Conservation (phyloP, 2,888 invertebrate species). For the Campoletis raptor region DNA sequence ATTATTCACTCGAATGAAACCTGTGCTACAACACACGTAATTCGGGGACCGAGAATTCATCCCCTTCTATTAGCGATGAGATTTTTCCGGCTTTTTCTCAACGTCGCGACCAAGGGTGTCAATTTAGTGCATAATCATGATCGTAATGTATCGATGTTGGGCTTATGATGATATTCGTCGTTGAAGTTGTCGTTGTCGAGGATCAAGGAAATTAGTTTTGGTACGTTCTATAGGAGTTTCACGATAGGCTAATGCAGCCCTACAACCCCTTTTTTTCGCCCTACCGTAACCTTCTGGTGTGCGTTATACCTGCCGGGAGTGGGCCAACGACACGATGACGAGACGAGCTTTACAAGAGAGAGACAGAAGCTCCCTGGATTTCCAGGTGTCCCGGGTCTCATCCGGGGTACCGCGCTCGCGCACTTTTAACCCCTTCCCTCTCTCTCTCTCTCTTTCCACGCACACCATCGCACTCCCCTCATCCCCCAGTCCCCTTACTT, state of each 20-base stretch:
- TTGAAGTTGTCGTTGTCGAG: neutral
- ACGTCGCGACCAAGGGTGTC: neutral
- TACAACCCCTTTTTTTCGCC: neutral
- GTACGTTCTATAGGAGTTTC: conserved; percentile 4
- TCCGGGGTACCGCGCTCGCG: conserved; percentile 75
- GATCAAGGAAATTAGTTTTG: conserved; percentile 16
- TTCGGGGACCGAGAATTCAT: neutral
- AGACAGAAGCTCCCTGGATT: conserved; percentile 72
- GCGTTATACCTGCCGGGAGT: conserved; percentile 37
- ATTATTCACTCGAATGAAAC: neutral
- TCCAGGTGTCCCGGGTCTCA: conserved; percentile 76
- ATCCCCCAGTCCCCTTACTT: neutral
- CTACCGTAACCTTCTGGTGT: neutral
- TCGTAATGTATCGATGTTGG: neutral
- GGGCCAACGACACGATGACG: conserved; percentile 44
- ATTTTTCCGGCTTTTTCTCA: neutral
- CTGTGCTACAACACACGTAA: neutral
- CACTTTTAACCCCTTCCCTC: conserved; percentile 70
- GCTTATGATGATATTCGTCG: neutral
- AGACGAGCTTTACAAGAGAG: conserved; percentile 11
- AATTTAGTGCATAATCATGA: conserved; percentile 2
- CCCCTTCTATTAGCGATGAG: neutral
- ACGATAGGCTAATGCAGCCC: neutral
- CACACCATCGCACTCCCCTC: neutral
- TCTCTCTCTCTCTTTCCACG: conserved; percentile 8